Evolutionary conservation across 2,113 vertebrate species (phyloP).

Genomic region (Hydrochoerus hydrochaeris): DNA sequence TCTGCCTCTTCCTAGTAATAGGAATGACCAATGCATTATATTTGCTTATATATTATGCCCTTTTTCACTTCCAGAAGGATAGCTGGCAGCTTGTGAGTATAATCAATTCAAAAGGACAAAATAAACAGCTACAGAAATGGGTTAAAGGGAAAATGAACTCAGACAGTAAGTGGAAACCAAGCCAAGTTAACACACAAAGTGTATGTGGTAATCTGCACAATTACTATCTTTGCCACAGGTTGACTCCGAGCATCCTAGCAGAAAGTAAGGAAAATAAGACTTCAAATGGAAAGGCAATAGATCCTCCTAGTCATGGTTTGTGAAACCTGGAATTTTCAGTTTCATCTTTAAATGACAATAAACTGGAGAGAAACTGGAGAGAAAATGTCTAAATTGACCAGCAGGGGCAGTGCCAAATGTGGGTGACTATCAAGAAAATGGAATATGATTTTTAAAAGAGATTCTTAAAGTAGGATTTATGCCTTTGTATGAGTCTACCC

Average conservation of each 20-base stretch:
- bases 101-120: background rate
- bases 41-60: background rate
- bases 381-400: background rate
- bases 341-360: constrained; percentile 1
- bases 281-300: background rate
- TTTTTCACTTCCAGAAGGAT: constrained; percentile 9
- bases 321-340: background rate
- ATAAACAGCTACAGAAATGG: background rate
- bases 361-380: background rate
- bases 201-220: background rate
- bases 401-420: background rate
- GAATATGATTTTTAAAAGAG: background rate
- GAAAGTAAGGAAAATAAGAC: background rate
- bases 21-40: background rate
- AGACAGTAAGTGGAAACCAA: background rate
- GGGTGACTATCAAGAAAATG: background rate
- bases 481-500: background rate
- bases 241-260: constrained; percentile 13
- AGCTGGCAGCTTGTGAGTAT: background rate
- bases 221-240: background rate
- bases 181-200: background rate
- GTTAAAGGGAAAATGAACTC: background rate
- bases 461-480: background rate
- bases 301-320: background rate
- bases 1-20: background rate